These are phyloP conservation scores for Aplocera efformata DNA, from an alignment of 2,888 invertebrate genomes.

Conservation along the genomic window DNA sequence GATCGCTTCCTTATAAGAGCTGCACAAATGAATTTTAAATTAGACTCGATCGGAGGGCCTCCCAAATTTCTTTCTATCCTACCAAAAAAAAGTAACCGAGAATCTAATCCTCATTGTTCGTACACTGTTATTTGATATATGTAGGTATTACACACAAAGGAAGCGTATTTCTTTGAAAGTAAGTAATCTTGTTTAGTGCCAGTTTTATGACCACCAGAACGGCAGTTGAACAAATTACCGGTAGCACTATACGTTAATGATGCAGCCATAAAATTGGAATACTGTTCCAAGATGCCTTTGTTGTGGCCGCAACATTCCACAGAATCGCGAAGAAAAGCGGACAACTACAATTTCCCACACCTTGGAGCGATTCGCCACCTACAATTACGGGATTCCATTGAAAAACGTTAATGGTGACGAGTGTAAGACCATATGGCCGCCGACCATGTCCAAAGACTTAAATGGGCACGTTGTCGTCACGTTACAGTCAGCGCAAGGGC, in stretches of 20 bases:
- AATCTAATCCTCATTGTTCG: not conserved
- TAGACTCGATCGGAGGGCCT: conserved; percentile 2
- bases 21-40: conserved; percentile 15
- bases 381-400: conserved; percentile 60
- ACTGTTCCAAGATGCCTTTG: conserved; percentile 12
- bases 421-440: conserved; percentile 72
- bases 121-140: too few relatives aligned
- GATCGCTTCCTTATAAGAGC: conserved; percentile 16
- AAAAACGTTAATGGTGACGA: conserved; percentile 54
- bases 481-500: conserved; percentile 73
- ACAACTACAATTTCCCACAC: conserved; percentile 47
- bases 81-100: too few relatives aligned
- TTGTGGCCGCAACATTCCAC: conserved; percentile 18
- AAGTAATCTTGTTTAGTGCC: conserved; percentile 25
- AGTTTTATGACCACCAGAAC: conserved; percentile 32
- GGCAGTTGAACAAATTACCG: conserved; percentile 27
- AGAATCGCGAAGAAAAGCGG: conserved; percentile 14
- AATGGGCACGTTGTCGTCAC: conserved; percentile 79
- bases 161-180: conserved; percentile 14
- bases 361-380: conserved; percentile 46
- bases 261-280: conserved; percentile 18
- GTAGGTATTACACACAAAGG: conserved; percentile 1
- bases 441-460: conserved; percentile 77
- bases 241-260: conserved; percentile 18
- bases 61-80: not conserved